Percentiles rank a stretch among this genome's conserved stretches.
Conservation (phyloP, 1,140 invertebrate species). For the Cherax destructor region DNA sequence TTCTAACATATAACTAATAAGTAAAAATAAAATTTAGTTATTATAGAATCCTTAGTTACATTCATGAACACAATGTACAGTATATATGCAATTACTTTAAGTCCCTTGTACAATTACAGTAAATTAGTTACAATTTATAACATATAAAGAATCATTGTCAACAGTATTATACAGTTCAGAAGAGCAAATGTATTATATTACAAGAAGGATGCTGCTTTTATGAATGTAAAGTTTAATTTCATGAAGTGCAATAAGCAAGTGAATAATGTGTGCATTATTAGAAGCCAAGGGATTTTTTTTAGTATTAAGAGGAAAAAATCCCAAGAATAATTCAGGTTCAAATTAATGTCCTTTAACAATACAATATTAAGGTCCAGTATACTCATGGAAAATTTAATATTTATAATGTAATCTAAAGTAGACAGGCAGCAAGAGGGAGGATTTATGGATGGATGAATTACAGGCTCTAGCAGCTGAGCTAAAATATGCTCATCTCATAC, state of each 20-base stretch:
- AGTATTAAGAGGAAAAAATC: too few species aligned
- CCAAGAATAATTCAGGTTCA: neutral
- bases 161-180: neutral
- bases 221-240: neutral
- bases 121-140: neutral
- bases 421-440: neutral
- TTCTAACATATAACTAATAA: too few species aligned
- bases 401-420: neutral
- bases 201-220: neutral
- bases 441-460: neutral
- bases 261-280: neutral
- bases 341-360: neutral
- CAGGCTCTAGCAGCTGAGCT: neutral
- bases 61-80: neutral
- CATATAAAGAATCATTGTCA: neutral
- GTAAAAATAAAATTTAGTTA: too few species aligned
- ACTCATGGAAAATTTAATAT: neutral
- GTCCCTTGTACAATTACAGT: neutral
- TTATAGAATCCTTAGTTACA: too few species aligned
- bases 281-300: neutral
- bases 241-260: neutral
- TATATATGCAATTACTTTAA: neutral
- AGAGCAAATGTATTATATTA: neutral
- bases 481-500: conserved; percentile 16
- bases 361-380: neutral